Conservation (phyloP, 2,888 invertebrate species). For the Amiota communis region DNA sequence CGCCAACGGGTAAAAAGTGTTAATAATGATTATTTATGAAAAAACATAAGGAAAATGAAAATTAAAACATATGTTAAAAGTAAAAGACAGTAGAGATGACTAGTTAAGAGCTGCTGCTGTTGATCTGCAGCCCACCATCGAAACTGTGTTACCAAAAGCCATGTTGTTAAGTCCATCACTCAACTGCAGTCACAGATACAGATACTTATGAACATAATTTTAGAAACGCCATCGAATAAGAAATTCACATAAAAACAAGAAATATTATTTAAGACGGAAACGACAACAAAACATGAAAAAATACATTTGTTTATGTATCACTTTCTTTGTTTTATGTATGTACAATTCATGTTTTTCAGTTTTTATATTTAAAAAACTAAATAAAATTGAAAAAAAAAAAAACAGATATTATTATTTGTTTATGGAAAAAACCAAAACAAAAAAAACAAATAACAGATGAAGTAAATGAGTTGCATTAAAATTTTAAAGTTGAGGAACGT, state of each 20-base stretch:
- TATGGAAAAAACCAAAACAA: background rate
- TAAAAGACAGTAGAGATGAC: slow-evolving; percentile 6
- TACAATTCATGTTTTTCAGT: slow-evolving; percentile 9
- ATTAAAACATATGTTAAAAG: slow-evolving; percentile 17
- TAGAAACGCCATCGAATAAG: background rate
- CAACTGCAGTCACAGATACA: background rate
- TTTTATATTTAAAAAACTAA: background rate
- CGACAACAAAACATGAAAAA: background rate
- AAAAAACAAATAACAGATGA: background rate
- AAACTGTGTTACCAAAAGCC: slow-evolving; percentile 15
- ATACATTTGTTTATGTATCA: slow-evolving; percentile 13
- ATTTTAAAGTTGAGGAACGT: no score
- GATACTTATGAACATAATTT: background rate
- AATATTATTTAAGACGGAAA: slow-evolving; percentile 19
- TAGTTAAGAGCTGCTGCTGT: background rate
- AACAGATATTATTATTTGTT: background rate
- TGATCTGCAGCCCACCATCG: slow-evolving; percentile 13
- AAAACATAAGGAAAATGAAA: slow-evolving; percentile 17
- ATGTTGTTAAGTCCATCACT: no score
- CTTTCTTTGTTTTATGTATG: slow-evolving; percentile 14
- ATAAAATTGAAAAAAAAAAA: background rate
- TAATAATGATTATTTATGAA: slow-evolving; percentile 24
- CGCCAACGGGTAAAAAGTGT: slow-evolving; percentile 23
- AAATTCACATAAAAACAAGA: slow-evolving; percentile 2
- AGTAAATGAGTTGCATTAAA: background rate